Conservation (phyloP, 1,140 invertebrate species). For the Subanguina moxae region DNA sequence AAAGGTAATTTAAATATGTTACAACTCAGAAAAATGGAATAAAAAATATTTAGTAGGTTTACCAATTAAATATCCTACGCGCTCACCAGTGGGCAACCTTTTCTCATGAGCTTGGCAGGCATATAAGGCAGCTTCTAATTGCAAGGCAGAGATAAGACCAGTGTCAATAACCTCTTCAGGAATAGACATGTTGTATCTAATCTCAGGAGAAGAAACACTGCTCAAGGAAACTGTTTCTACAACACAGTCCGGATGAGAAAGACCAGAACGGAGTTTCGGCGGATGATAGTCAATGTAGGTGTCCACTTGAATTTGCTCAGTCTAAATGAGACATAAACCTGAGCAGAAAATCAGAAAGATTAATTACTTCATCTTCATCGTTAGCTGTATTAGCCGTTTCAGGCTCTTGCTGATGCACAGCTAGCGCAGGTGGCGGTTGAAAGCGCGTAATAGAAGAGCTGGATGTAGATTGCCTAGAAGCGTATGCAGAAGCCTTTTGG, state of each 20-base stretch:
- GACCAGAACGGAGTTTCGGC: constrained; percentile 85
- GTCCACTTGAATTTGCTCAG: constrained; percentile 41
- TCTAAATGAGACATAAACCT: constrained; percentile 21
- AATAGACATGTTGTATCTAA: constrained; percentile 80
- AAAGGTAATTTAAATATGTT: constrained; percentile 6
- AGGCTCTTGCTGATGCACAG: not conserved
- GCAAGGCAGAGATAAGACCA: constrained; percentile 79
- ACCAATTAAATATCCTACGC: constrained; percentile 92
- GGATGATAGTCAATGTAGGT: constrained; percentile 82
- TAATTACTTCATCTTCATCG: constrained; percentile 8
- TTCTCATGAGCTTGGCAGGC: constrained; percentile 91
- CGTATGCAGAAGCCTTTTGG: no score
- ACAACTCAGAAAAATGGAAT: no score
- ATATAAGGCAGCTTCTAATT: constrained; percentile 91
- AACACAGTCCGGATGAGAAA: constrained; percentile 95
- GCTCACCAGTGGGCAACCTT: constrained; percentile 78
- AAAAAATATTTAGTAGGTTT: constrained; percentile 29
- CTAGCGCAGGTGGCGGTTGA: not conserved
- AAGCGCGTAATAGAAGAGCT: not conserved
- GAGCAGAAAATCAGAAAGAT: constrained; percentile 2
- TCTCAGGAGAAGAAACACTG: constrained; percentile 88
- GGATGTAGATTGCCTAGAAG: no score
- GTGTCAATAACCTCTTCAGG: constrained; percentile 77
- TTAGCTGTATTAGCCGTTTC: no score
- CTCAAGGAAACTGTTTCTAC: constrained; percentile 96